phyloP scores from a whole-genome alignment of 2,888 invertebrate species.

The Rhagonycha fulva region DNA sequence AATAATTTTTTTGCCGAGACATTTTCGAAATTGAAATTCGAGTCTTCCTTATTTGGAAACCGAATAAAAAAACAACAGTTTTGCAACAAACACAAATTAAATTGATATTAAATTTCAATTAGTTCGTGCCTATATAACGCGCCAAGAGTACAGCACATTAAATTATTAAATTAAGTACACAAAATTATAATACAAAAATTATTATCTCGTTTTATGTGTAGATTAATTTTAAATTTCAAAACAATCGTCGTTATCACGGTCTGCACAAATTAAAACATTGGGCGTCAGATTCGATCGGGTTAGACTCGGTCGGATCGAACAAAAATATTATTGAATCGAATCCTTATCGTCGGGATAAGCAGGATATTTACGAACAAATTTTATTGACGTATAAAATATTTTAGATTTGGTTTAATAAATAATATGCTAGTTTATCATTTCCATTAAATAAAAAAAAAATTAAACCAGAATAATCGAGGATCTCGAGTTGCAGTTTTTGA shows the following conservation, averaged over 20 bases:
- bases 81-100: not conserved
- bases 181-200: not conserved
- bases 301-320: not conserved
- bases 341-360: not conserved
- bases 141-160: not conserved
- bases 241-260: not conserved
- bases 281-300: not conserved
- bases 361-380: not conserved
- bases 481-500: not conserved
- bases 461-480: not conserved
- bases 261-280: not conserved
- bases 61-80: not conserved
- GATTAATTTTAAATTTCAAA: not conserved
- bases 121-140: not conserved
- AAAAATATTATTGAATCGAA: not conserved
- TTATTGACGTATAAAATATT: not conserved
- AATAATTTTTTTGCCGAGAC: not conserved
- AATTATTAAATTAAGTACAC: not conserved
- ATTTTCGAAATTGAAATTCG: not conserved
- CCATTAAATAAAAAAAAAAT: not conserved
- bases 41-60: not conserved
- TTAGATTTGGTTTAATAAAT: not conserved
- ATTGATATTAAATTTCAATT: not conserved
- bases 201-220: not conserved
- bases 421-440: not conserved